Evolutionary conservation across 2,888 invertebrate species (phyloP).

Genomic region (Tanaodytes sp.): DNA sequence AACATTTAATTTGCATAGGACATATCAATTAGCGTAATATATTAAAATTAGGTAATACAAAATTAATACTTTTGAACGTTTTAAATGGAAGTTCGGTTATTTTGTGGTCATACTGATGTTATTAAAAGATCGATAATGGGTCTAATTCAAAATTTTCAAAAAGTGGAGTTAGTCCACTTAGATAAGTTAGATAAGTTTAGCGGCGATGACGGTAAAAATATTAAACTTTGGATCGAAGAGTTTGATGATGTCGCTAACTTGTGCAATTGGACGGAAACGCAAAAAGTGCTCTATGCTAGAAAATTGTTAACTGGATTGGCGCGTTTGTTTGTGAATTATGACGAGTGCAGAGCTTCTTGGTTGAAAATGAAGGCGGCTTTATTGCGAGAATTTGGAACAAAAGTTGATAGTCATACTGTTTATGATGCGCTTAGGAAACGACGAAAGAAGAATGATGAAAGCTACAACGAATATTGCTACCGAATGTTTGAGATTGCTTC

Average conservation of each 20-base stretch:
- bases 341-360: constrained; percentile 25
- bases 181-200: neutral
- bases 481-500: constrained; percentile 48
- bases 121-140: too few relatives aligned
- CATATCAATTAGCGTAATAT: too few relatives aligned
- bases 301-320: constrained; percentile 49
- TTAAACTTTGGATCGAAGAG: constrained; percentile 34
- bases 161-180: too few relatives aligned
- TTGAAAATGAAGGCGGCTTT: constrained; percentile 26
- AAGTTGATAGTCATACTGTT: neutral
- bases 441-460: constrained; percentile 34
- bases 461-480: constrained; percentile 50
- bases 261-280: constrained; percentile 46
- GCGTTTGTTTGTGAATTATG: constrained; percentile 47
- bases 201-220: neutral
- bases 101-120: too few relatives aligned
- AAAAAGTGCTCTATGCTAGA: constrained; percentile 53
- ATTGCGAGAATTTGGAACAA: neutral
- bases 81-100: too few relatives aligned
- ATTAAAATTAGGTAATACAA: too few relatives aligned
- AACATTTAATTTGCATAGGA: too few relatives aligned
- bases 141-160: too few relatives aligned
- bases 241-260: constrained; percentile 49
- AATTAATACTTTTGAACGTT: too few relatives aligned
- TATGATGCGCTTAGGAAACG: constrained; percentile 7